Evolutionary conservation across 2,113 vertebrate species (phyloP).

Genomic region (Crotalus helleri): DNA sequence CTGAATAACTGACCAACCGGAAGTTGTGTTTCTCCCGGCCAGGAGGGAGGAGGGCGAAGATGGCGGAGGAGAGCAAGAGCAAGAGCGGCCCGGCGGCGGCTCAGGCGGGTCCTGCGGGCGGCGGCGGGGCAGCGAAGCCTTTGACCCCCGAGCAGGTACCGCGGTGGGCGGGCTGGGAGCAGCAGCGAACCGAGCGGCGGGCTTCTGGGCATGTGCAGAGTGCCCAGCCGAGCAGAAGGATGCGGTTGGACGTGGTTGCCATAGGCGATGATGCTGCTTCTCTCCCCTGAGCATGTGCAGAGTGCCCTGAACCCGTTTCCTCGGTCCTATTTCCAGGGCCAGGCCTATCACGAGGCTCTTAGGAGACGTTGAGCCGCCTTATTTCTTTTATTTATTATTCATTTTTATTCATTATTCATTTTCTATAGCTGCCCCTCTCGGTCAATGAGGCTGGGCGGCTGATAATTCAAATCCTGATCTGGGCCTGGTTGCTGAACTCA

Average conservation of each 20-base stretch:
- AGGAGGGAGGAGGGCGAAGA: conserved; percentile 24
- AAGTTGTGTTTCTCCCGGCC: background rate
- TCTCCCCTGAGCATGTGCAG: background rate
- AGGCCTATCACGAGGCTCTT: background rate
- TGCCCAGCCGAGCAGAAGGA: background rate
- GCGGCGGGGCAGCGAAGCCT: conserved; percentile 4
- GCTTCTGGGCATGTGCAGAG: background rate
- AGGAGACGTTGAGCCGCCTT: background rate
- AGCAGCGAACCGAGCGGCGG: background rate
- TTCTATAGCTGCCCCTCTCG: background rate
- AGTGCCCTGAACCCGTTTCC: background rate
- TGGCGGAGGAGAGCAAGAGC: conserved; percentile 51
- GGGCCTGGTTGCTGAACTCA: no score
- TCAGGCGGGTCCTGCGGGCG: conserved; percentile 3
- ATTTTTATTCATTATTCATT: background rate
- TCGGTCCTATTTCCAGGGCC: background rate
- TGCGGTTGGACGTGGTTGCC: background rate
- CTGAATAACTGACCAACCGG: background rate
- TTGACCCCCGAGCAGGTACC: conserved; percentile 12
- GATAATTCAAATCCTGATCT: background rate
- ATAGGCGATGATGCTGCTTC: background rate
- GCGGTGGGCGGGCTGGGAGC: background rate
- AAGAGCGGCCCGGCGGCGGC: conserved; percentile 30
- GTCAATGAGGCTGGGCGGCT: no score
- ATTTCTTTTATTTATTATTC: background rate